Evolutionary conservation across 2,888 invertebrate genomes (phyloP), one percentile per base, ranked within the genome.

Genomic region (Andrena camellia): DNA sequence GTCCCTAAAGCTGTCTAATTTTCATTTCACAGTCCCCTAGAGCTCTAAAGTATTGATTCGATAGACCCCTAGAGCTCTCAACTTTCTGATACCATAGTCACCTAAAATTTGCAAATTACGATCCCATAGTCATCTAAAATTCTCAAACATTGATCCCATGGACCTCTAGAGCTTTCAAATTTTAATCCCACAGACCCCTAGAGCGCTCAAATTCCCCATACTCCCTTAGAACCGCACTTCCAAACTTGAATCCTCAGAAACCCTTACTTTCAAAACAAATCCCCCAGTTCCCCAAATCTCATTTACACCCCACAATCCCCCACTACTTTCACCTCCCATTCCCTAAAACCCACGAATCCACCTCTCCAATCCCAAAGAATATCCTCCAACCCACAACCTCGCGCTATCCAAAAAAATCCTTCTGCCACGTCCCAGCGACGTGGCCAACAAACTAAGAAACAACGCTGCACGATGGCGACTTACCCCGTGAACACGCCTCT

Each of bases 401-500:
- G 3, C 1, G 4, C 4, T 13, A 4, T 13, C 13, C 42, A 42
- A 42, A 17, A 17, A 42, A 4, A 17, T 17, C 4, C 42, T 1
- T 1, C 42, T 17, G 42, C 42, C 42, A 17, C 13, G 5, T 17
- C 42, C 42, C 17, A 17, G 42, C 42, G 42, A 1, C 42, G 42
- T 13, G 17, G 4, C 17, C 42, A 17, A 17, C 17, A 17, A 17
- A 0, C 42, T 42, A 42, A 42, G 42, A 72, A 62, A n/a, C 23
- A 57, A 26, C 57, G 50, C n/a, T 52, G 13, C 42, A 60, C 71
- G 77, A 80, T 81, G 83, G 83, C 83, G 83, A 84, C 83, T 84
- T 82, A 84, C 83, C 78, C 54, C 23, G 68, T 17, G 70, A 74
- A 73, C 78, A 74, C 78, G 73, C 82, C 78, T 78, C 74, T 84